Base-by-base conservation (phyloP, 1,140 invertebrate genomes). In the Fopius arisanus region DNA sequence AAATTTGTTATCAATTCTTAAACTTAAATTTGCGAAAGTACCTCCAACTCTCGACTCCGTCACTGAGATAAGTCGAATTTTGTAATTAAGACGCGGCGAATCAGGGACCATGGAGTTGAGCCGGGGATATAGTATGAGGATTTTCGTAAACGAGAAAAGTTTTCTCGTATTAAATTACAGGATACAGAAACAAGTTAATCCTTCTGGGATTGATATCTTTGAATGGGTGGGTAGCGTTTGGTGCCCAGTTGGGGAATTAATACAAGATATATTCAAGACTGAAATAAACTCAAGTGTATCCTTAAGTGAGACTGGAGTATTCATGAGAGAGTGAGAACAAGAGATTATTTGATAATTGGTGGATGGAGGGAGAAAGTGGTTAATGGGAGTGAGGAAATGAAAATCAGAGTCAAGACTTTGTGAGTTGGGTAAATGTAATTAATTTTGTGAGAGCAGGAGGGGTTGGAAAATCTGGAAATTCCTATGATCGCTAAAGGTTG, bases 141-240 rank as follows among this genome's bases (percentile, higher is more conserved):
- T 37, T 67, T 48, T 67, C 43, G 63, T 67, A 73, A 69, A 68
- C 51, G 48, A 73, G 71, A 68, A 73, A 73, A 73, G 29, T 73
- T 73, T 62, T 31, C 16, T 21, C 66, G 66, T 68, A 73, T 73
- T 68, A 73, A 73, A 68, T 73, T 73, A 73, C 65, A 51, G 43
- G 48, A 66, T 62, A 68, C 29, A 73, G 65, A 73, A 68, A 73
- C 72, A 73, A 73, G 65, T 73, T 73, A 68, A 73, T 73, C 66
- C 72, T 59, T 73, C 31, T 62, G 72, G 72, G 63, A 73, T 73
- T 68, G 72, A 73, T 73, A 73, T 73, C 66, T 68, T 68, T 59
- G 54, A 59, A 19, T 28, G 54, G 54, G 21, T 10, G 26, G 21
- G 54, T 59, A 7, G 54, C 10, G 43, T n/a, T 48, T n/a, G 19